Conservation (phyloP, 2,797 vertebrate species). For the Lerista edwardsae region DNA sequence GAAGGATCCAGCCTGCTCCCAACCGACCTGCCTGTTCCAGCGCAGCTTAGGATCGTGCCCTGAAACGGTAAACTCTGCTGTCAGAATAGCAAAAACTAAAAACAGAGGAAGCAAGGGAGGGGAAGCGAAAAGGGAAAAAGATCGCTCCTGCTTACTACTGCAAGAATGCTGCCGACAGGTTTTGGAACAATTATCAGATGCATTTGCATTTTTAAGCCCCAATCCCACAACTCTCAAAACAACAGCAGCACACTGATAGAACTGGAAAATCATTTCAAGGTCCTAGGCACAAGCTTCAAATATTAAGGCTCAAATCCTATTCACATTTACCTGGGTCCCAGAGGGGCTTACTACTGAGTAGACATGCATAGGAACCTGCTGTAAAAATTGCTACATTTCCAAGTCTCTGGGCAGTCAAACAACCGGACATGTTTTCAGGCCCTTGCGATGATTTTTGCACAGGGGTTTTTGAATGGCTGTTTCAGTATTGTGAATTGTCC, state of each 20-base stretch:
- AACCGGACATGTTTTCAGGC: background rate
- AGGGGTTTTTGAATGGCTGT: background rate
- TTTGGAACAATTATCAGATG: constrained; percentile 21
- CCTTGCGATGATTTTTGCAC: too few relatives aligned
- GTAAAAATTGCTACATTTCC: background rate
- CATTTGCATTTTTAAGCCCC: background rate
- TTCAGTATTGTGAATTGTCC: background rate
- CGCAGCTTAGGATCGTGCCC: too few relatives aligned
- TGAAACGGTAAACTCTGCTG: background rate
- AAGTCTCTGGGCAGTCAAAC: background rate
- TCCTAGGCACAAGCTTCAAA: background rate
- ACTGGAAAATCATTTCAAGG: background rate
- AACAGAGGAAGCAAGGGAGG: constrained; percentile 11
- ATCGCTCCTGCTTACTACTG: background rate
- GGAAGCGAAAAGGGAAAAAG: background rate
- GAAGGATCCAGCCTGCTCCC: too few relatives aligned
- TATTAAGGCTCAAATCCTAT: background rate
- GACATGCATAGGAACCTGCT: too few relatives aligned
- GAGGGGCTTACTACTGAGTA: too few relatives aligned
- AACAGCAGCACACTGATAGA: background rate
- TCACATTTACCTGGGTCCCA: too few relatives aligned
- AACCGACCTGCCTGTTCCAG: too few relatives aligned
- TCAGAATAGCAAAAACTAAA: constrained; percentile 26
- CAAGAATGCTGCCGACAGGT: constrained; percentile 7
- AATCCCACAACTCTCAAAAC: background rate